Conservation (phyloP, 2,797 vertebrate species). For the Chrysocyon brachyurus region DNA sequence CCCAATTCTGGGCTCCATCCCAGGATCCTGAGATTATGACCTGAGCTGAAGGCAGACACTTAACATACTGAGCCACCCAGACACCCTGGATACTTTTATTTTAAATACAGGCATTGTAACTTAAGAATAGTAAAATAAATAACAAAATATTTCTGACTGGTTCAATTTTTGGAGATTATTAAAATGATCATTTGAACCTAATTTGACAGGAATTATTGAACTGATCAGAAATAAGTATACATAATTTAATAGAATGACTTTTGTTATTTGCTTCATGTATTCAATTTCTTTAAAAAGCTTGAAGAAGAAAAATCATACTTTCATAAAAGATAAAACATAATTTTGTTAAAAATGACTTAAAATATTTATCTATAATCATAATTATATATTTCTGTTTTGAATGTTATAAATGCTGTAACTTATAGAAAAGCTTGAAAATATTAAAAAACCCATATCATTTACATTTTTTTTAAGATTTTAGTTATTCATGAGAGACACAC, state of each 20-base stretch:
- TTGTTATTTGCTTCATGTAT: background rate
- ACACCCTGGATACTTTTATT: background rate
- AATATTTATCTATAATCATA: background rate
- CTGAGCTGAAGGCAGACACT: background rate
- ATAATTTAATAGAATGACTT: background rate
- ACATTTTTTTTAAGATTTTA: no score
- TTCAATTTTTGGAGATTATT: background rate
- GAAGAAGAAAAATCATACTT: background rate
- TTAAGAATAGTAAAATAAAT: background rate
- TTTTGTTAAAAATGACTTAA: background rate
- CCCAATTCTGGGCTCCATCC: no score
- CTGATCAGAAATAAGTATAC: background rate
- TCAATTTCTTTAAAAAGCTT: background rate
- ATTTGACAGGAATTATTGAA: background rate
- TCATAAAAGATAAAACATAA: background rate
- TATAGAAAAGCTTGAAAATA: background rate
- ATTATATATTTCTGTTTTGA: background rate
- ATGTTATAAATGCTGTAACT: background rate
- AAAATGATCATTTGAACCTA: background rate
- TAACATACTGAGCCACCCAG: background rate
- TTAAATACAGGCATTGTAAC: background rate
- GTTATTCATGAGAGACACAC: no score
- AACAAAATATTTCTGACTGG: background rate
- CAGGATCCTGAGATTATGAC: background rate
- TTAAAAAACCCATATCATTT: background rate